A percentile compares a stretch with the other conserved stretches of the same genome.
Conservation (phyloP, 2,888 invertebrate genomes). For the Ophion ellenae region DNA sequence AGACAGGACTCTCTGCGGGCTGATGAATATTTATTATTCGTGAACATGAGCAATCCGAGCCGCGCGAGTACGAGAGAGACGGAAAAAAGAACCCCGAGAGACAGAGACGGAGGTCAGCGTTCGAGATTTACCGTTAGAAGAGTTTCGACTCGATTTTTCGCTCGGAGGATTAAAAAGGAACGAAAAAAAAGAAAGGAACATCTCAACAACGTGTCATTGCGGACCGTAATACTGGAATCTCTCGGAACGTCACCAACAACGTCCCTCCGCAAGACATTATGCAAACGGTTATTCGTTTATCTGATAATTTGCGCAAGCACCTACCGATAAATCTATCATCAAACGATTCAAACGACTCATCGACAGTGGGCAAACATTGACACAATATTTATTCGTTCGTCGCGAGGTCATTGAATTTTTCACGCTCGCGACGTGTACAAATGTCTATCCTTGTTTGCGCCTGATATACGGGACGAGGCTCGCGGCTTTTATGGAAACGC, state of each 20-base stretch:
- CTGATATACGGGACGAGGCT: slow-evolving; percentile 7
- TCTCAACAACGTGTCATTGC: slow-evolving; percentile 22
- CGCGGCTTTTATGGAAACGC: background rate
- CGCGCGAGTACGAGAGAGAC: slow-evolving; percentile 14
- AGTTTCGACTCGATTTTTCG: slow-evolving; percentile 38
- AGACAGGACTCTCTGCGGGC: background rate
- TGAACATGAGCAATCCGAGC: slow-evolving; percentile 48
- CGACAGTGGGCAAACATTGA: slow-evolving; percentile 29
- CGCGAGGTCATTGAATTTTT: slow-evolving; percentile 50
- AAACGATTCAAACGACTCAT: slow-evolving; percentile 56
- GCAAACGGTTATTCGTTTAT: slow-evolving; percentile 51
- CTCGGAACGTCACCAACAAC: slow-evolving; percentile 1
- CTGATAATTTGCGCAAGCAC: slow-evolving; percentile 34
- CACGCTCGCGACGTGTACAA: slow-evolving; percentile 14
- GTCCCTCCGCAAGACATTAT: slow-evolving; percentile 4
- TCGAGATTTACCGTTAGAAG: slow-evolving; percentile 50
- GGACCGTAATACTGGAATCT: background rate
- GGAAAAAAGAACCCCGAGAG: slow-evolving; percentile 2
- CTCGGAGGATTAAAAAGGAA: slow-evolving; percentile 4
- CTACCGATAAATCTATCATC: slow-evolving; percentile 57
- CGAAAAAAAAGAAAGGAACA: slow-evolving; percentile 14
- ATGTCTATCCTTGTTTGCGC: slow-evolving; percentile 13
- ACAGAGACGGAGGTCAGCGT: slow-evolving; percentile 43
- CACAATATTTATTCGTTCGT: slow-evolving; percentile 40
- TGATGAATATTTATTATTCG: slow-evolving; percentile 60